Evolutionary conservation across 2,113 vertebrate genomes (phyloP).

Genomic region (Anser brachyrhynchus): DNA sequence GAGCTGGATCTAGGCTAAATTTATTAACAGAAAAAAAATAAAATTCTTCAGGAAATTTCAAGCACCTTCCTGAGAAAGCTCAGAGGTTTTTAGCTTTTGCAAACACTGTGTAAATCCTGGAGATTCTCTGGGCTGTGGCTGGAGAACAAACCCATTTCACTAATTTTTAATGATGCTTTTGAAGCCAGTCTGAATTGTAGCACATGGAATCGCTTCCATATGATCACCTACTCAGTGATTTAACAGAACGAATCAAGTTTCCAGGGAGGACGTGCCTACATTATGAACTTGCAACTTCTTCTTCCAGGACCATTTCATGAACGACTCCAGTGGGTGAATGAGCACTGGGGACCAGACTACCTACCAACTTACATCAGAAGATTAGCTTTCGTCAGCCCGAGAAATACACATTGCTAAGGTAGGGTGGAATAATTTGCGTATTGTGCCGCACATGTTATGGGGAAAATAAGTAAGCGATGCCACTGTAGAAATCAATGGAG

Average conservation of each 20-base stretch:
- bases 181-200: background rate
- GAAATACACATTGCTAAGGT: background rate
- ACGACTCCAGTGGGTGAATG: background rate
- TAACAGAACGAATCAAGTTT: background rate
- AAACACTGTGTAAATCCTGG: background rate
- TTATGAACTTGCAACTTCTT: background rate
- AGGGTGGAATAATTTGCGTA: background rate
- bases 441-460: background rate
- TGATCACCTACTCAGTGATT: background rate
- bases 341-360: background rate
- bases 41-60: slow-evolving; percentile 2
- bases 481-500: background rate
- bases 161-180: background rate
- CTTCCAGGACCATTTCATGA: background rate
- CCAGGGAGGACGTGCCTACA: background rate
- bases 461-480: background rate
- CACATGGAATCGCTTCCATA: background rate
- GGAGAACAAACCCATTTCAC: background rate
- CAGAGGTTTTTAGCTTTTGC: background rate
- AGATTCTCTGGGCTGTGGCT: background rate
- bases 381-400: background rate
- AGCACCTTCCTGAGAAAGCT: background rate
- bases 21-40: slow-evolving; percentile 5
- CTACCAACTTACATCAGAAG: background rate
- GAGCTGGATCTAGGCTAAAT: background rate